These are phyloP conservation scores for Maniola hyperantus DNA, from an alignment of 2,888 invertebrate species.

Conservation along the genomic window DNA sequence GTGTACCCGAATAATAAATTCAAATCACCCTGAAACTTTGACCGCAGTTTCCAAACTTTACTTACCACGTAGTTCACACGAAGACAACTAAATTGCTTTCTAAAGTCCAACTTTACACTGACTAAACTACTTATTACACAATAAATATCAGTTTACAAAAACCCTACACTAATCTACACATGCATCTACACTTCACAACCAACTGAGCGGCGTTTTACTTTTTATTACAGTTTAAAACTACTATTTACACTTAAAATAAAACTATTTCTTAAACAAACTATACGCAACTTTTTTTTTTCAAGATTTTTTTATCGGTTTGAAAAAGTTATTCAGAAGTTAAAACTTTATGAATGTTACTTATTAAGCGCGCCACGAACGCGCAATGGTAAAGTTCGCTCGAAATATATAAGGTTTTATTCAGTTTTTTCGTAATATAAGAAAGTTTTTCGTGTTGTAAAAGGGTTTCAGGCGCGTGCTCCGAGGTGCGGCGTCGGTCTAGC, in stretches of 20 bases:
- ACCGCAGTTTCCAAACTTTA: constrained; percentile 28
- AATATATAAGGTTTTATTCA: constrained; percentile 24
- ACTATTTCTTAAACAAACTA: constrained; percentile 26
- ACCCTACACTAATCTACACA: constrained; percentile 37
- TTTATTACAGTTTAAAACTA: constrained; percentile 29
- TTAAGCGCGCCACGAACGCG: neutral
- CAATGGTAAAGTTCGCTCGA: neutral
- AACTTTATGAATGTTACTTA: neutral
- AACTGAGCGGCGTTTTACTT: constrained; percentile 54
- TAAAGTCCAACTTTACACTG: constrained; percentile 37
- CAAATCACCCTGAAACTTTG: constrained; percentile 18
- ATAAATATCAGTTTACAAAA: constrained; percentile 29
- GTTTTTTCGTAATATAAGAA: constrained; percentile 35
- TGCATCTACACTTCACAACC: constrained; percentile 58
- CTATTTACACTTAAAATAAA: constrained; percentile 38
- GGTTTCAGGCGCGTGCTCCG: constrained; percentile 63
- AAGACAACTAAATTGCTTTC: constrained; percentile 32
- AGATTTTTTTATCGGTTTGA: neutral
- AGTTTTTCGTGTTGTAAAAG: constrained; percentile 46
- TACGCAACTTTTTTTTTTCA: neutral
- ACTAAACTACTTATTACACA: constrained; percentile 33
- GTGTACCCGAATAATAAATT: neutral
- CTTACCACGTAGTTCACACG: constrained; percentile 31
- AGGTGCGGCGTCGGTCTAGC: constrained; percentile 60
- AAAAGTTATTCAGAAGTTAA: neutral